These are phyloP conservation scores for Hemicordylus capensis DNA, from an alignment of 2,113 vertebrate genomes.

Conservation along the genomic window DNA sequence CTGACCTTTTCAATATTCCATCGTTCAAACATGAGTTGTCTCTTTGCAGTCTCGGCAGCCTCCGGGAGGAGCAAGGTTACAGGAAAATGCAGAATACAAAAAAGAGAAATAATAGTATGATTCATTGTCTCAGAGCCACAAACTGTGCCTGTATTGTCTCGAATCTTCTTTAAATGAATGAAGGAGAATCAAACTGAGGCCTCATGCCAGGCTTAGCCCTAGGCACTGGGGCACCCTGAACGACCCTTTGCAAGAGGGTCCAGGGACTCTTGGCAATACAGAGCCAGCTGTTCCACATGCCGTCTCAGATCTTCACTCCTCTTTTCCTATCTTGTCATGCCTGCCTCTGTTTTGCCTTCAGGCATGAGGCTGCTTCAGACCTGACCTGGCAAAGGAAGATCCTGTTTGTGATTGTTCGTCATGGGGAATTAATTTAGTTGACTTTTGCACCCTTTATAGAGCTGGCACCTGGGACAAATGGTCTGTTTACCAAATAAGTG, in stretches of 20 bases:
- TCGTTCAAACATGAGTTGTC: constrained; percentile 17
- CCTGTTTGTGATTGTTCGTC: background rate
- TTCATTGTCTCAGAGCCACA: background rate
- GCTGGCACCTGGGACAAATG: background rate
- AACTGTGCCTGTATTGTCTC: background rate
- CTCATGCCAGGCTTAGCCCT: background rate
- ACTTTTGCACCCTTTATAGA: background rate
- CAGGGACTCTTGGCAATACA: constrained; percentile 1
- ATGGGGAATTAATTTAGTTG: background rate
- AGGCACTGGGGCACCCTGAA: constrained; percentile 5
- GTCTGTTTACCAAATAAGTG: background rate
- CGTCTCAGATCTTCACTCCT: background rate
- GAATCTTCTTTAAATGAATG: background rate
- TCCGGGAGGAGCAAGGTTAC: constrained; percentile 39
- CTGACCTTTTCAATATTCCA: constrained; percentile 56
- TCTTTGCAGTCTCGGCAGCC: constrained; percentile 48
- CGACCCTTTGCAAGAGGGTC: background rate
- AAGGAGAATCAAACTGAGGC: constrained; percentile 15
- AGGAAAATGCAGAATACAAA: background rate
- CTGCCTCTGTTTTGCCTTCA: background rate
- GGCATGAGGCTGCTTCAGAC: background rate
- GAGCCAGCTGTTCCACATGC: background rate
- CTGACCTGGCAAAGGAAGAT: background rate
- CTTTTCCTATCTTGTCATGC: background rate
- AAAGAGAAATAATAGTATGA: background rate